Conservation (phyloP, 2,888 invertebrate genomes). For the Pollenia labialis region DNA sequence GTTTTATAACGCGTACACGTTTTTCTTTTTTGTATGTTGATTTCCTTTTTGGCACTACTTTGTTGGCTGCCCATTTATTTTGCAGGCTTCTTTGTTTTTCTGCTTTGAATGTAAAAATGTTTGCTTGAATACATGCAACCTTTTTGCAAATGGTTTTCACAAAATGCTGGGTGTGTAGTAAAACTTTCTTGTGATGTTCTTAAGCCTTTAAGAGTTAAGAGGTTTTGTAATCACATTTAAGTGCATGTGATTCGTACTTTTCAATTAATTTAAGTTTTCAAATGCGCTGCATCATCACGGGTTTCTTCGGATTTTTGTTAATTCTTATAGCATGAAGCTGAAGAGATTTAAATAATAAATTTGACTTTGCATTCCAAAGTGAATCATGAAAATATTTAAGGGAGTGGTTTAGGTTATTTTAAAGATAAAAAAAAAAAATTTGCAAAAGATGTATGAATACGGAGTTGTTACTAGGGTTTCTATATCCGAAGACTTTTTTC, state of each 20-base stretch:
- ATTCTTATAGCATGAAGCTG: background rate
- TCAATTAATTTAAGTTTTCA: background rate
- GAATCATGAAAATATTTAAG: background rate
- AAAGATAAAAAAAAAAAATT: too few relatives aligned
- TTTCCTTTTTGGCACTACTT: constrained; percentile 65
- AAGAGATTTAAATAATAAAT: background rate
- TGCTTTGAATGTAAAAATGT: constrained; percentile 6
- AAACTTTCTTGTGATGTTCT: background rate
- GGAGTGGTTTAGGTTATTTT: background rate
- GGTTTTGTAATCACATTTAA: background rate
- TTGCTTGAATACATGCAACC: constrained; percentile 13
- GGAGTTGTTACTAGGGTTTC: too few relatives aligned
- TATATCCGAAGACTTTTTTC: too few relatives aligned
- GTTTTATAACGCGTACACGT: constrained; percentile 74
- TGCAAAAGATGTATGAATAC: too few relatives aligned
- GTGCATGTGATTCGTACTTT: background rate
- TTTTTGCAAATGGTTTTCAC: constrained; percentile 7
- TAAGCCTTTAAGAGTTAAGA: background rate
- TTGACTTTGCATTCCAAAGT: background rate
- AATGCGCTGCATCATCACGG: background rate
- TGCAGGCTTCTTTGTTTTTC: background rate
- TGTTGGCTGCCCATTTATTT: constrained; percentile 62
- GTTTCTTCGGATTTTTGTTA: background rate
- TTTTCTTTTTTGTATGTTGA: constrained; percentile 35
- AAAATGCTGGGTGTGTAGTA: background rate